Percentiles rank a stretch among this genome's conserved stretches.
Conservation (phyloP, 2,113 vertebrate genomes). For the Ptychochromis oligacanthus region DNA sequence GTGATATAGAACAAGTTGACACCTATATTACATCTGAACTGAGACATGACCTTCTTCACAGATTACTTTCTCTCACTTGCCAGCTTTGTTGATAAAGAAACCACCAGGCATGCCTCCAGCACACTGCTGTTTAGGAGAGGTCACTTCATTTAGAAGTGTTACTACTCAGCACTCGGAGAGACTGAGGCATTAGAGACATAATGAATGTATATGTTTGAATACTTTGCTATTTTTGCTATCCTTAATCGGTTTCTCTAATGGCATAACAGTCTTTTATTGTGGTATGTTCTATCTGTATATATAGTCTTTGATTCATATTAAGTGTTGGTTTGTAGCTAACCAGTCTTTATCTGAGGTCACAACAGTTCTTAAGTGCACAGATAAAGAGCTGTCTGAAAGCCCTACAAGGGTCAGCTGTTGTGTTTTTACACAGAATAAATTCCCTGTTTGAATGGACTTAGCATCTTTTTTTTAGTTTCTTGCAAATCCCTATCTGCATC, state of each 20-base stretch:
- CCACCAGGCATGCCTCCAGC: too few species aligned
- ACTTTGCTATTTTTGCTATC: not conserved
- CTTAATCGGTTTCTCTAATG: not conserved
- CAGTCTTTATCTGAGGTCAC: not conserved
- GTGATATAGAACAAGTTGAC: too few species aligned
- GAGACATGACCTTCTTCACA: too few species aligned
- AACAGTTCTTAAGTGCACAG: not conserved
- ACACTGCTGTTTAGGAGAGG: too few species aligned
- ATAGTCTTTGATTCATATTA: not conserved
- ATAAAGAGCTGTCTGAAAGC: not conserved
- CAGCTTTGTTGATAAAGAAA: too few species aligned
- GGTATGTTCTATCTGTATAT: not conserved
- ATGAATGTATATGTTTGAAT: not conserved
- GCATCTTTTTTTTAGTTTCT: not conserved
- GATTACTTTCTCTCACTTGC: too few species aligned
- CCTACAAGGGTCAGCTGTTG: not conserved
- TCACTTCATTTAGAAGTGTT: not conserved
- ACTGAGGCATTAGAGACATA: not conserved
- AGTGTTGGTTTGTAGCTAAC: not conserved
- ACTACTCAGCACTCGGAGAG: not conserved
- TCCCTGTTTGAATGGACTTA: not conserved
- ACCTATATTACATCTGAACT: too few species aligned
- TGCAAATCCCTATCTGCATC: not conserved
- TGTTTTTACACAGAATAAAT: constrained; percentile 2
- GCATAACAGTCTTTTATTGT: not conserved